phyloP scores from a whole-genome alignment of 2,113 vertebrate species.

The Pachyramphus minor region DNA sequence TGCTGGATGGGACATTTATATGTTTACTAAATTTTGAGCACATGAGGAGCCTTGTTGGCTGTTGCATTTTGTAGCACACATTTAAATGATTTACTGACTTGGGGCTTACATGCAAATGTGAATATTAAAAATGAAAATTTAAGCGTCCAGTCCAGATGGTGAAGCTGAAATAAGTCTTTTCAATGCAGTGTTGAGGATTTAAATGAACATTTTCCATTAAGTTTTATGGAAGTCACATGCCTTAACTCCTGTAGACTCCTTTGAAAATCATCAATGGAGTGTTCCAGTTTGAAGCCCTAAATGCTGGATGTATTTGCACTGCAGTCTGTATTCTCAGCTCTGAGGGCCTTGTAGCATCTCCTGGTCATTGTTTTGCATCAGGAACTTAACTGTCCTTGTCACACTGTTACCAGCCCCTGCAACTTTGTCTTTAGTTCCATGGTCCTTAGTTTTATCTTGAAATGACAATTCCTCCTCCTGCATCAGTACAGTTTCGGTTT shows the following conservation, averaged over 20 bases:
- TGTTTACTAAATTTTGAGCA: neutral
- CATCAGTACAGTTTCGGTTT: neutral
- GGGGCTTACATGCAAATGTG: neutral
- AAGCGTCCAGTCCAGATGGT: neutral
- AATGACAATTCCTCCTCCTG: neutral
- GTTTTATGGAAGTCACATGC: neutral
- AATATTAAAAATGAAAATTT: slow-evolving; percentile 1
- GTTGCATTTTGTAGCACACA: neutral
- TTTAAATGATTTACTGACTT: slow-evolving; percentile 11
- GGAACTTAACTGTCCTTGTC: neutral
- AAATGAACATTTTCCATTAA: neutral
- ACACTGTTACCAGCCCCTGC: neutral
- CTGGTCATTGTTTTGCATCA: neutral
- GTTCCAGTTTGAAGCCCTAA: neutral
- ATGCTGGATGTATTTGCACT: neutral
- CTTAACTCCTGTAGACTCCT: neutral
- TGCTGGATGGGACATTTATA: neutral
- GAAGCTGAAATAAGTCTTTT: neutral
- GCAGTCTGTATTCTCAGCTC: fast-evolving
- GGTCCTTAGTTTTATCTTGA: neutral
- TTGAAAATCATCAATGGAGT: neutral
- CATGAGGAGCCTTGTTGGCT: neutral
- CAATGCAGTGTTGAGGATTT: neutral
- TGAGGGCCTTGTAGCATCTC: neutral
- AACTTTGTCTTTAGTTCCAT: neutral